Evolutionary conservation across 2,113 vertebrate species (phyloP).

Genomic region (Alexandromys fortis): DNA sequence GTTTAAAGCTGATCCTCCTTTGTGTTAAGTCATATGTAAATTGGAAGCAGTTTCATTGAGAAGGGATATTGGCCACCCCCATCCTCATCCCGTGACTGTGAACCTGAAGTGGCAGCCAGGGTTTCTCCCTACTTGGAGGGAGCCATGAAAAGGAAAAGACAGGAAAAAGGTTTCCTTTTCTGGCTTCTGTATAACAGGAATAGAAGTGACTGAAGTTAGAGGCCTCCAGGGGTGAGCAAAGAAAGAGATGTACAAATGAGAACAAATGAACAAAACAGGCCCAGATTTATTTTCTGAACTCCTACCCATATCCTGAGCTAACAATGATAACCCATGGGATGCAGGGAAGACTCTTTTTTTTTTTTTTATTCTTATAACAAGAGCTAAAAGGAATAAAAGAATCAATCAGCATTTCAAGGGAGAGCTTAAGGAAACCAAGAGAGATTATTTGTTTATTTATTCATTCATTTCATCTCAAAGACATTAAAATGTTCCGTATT

Average conservation of each 20-base stretch:
- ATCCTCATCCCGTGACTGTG: rapidly evolving
- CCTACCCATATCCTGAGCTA: not conserved
- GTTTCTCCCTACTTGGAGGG: not conserved
- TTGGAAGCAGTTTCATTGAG: constrained; percentile 5
- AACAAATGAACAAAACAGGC: not conserved
- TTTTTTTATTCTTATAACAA: constrained; percentile 22
- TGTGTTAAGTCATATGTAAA: not conserved
- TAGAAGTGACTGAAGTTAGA: not conserved
- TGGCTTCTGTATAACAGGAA: not conserved
- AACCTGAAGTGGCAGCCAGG: not conserved
- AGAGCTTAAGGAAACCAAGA: constrained; percentile 66
- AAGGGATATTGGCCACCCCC: not conserved
- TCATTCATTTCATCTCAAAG: constrained; percentile 77
- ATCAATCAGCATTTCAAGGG: constrained; percentile 70
- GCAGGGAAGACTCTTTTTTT: not conserved
- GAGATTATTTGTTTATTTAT: constrained; percentile 78
- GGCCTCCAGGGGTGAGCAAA: not conserved
- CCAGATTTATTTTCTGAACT: not conserved
- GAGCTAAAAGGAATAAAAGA: constrained; percentile 73
- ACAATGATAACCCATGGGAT: constrained; percentile 6
- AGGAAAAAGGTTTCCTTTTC: not conserved
- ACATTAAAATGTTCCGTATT: constrained; percentile 66
- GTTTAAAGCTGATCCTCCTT: not conserved
- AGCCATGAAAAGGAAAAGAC: not conserved
- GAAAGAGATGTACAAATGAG: not conserved